These are phyloP conservation scores for Procavia capensis DNA, from an alignment of 2,113 vertebrate genomes.

Conservation along the genomic window DNA sequence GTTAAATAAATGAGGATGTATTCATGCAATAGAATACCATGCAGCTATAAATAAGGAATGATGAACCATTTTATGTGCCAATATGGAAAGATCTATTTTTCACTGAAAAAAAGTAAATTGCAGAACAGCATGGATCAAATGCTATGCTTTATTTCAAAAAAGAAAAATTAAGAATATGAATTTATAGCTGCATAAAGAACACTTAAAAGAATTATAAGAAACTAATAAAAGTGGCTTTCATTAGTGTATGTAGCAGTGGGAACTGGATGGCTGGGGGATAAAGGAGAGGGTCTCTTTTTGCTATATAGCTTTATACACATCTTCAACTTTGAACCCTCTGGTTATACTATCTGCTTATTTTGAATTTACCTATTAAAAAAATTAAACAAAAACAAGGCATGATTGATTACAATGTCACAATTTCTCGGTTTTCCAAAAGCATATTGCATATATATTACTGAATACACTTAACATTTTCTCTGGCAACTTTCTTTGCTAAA, in stretches of 20 bases:
- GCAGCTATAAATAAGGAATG: not conserved
- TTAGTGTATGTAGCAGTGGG: not conserved
- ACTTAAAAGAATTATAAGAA: constrained; percentile 60
- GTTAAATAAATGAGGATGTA: not conserved
- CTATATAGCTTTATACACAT: not conserved
- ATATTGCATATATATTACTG: not conserved
- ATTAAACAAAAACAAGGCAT: not conserved
- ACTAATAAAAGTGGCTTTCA: constrained; percentile 8
- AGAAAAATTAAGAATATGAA: constrained; percentile 21
- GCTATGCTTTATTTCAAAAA: not conserved
- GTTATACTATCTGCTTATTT: not conserved
- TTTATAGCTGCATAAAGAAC: constrained; percentile 66
- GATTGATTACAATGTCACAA: not conserved
- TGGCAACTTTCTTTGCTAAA: constrained; percentile 32
- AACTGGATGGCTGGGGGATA: not conserved
- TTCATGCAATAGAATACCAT: not conserved
- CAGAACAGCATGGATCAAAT: not conserved
- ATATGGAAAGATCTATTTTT: constrained; percentile 29
- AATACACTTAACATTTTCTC: constrained; percentile 1
- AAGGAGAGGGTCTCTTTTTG: not conserved
- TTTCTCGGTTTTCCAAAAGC: constrained; percentile 16
- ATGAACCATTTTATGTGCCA: not conserved
- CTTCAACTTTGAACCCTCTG: constrained; percentile 35
- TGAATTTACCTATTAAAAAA: constrained; percentile 8
- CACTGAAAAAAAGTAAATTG: not conserved